These are phyloP conservation scores for Toxotes chatareus DNA, from an alignment of 2,113 vertebrate genomes.

Conservation along the genomic window DNA sequence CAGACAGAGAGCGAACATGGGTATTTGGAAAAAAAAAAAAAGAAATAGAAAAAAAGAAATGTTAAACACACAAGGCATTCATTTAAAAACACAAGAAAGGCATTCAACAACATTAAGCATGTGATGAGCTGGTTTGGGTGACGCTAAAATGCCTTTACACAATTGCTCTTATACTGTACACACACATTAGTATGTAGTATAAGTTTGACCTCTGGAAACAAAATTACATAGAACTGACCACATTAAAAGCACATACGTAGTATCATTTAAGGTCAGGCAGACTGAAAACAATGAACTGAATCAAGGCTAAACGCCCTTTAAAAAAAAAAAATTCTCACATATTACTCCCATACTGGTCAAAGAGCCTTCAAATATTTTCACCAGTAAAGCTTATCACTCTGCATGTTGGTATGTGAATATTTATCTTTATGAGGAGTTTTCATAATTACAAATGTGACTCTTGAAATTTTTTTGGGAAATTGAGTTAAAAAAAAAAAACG, in stretches of 20 bases:
- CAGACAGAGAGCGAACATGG: conserved; percentile 24
- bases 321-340: conserved; percentile 30
- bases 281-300: conserved; percentile 20
- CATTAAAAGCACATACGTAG: conserved; percentile 31
- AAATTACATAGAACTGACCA: conserved; percentile 45
- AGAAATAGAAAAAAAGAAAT: conserved; percentile 53
- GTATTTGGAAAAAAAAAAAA: conserved; percentile 43
- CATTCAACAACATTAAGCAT: conserved; percentile 77
- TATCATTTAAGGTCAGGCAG: conserved; percentile 51
- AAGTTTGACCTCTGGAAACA: conserved; percentile 39
- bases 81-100: conserved; percentile 76
- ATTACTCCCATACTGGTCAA: conserved; percentile 44
- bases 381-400: conserved; percentile 33
- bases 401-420: conserved; percentile 11
- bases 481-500: conserved; percentile 13
- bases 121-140: conserved; percentile 70
- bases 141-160: conserved; percentile 31
- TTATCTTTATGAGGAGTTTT: conserved; percentile 24
- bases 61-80: conserved; percentile 75
- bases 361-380: conserved; percentile 25
- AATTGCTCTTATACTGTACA: conserved; percentile 43
- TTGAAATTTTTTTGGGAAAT: conserved; percentile 20
- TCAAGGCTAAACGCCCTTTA: conserved; percentile 23
- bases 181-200: conserved; percentile 30
- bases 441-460: conserved; percentile 11